Conservation (phyloP, 2,797 vertebrate genomes). For the Neosalanx taihuensis region DNA sequence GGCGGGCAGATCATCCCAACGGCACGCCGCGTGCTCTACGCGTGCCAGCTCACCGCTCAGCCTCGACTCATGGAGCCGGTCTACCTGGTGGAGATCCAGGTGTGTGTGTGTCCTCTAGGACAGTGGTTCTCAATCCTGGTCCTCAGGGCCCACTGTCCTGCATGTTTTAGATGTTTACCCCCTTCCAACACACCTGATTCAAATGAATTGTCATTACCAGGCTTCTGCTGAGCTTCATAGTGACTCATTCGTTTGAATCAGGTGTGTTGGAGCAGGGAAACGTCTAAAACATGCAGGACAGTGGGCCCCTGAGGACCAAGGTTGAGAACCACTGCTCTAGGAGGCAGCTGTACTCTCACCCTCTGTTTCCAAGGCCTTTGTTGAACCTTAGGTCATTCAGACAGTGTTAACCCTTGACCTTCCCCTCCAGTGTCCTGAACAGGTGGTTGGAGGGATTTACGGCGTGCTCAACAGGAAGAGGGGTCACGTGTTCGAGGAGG, state of each 20-base stretch:
- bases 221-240: too few species aligned
- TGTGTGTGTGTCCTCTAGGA: conserved; percentile 40
- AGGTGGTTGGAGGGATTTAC: conserved; percentile 89
- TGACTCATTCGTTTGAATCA: too few species aligned
- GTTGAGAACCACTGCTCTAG: too few species aligned
- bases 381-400: background rate
- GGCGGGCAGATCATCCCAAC: conserved; percentile 97
- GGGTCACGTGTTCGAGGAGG: conserved; percentile 89
- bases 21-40: conserved; percentile 86
- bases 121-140: too few species aligned
- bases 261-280: too few species aligned
- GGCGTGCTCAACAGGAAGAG: conserved; percentile 90
- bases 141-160: too few species aligned
- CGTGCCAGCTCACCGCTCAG: conserved; percentile 85
- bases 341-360: background rate
- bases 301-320: too few species aligned
- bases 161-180: too few species aligned
- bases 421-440: conserved; percentile 80
- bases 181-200: too few species aligned
- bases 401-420: background rate
- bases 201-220: too few species aligned
- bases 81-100: conserved; percentile 97
- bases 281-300: too few species aligned
- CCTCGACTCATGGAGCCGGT: conserved; percentile 91
- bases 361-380: too few species aligned